phyloP scores from a whole-genome alignment of 1,140 invertebrate species.

The honey bee (Apis mellifera) region DNA sequence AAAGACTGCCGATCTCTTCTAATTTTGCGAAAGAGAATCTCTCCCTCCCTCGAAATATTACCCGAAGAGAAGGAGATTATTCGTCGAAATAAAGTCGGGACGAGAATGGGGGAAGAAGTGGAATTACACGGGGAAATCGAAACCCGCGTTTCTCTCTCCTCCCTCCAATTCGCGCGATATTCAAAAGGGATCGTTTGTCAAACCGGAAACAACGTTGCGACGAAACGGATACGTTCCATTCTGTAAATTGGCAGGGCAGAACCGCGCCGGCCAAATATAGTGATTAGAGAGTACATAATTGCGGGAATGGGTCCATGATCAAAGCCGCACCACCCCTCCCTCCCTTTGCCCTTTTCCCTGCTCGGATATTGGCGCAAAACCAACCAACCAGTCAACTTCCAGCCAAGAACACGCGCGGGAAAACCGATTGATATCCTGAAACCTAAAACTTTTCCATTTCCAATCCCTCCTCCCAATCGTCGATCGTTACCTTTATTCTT shows the following conservation, averaged over 20 bases:
- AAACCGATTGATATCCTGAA: no score
- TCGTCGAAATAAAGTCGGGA: no score
- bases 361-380: slow-evolving; percentile 21
- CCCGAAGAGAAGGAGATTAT: neutral
- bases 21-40: no score
- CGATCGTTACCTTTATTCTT: neutral
- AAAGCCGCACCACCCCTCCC: slow-evolving; percentile 23
- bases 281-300: slow-evolving; percentile 53
- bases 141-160: neutral
- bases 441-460: no score
- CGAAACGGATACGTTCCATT: slow-evolving; percentile 24
- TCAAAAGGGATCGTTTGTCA: slow-evolving; percentile 6
- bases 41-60: no score
- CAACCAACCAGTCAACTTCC: slow-evolving; percentile 1
- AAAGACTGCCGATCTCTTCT: no score
- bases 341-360: slow-evolving; percentile 24
- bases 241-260: slow-evolving; percentile 19
- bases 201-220: slow-evolving; percentile 14
- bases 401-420: slow-evolving; percentile 24
- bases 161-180: neutral
- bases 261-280: slow-evolving; percentile 26
- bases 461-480: neutral
- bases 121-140: neutral
- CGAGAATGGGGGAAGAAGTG: neutral
- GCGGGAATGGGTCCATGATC: slow-evolving; percentile 36